Conservation (phyloP, 2,888 invertebrate species). For the Leucoma salicis region DNA sequence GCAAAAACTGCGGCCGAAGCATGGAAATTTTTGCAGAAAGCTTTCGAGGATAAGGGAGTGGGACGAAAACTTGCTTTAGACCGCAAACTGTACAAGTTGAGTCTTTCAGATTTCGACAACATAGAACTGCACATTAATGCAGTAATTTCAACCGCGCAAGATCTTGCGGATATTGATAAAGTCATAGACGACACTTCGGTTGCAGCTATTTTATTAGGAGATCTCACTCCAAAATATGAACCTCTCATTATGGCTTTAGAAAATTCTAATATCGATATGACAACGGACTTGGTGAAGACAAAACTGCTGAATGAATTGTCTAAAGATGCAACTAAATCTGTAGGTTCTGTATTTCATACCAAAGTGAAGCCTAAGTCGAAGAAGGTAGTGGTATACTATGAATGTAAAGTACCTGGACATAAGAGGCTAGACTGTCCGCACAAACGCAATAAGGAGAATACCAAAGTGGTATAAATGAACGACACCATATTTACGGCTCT, state of each 20-base stretch:
- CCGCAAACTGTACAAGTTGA: no score
- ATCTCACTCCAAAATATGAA: constrained; percentile 5
- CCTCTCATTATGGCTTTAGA: constrained; percentile 6
- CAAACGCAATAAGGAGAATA: background rate
- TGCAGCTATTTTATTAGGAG: no score
- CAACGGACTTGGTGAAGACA: constrained; percentile 4
- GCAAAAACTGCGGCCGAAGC: constrained; percentile 9
- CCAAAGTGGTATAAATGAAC: background rate
- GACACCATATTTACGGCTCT: background rate
- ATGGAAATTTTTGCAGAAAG: constrained; percentile 5
- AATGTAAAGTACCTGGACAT: background rate
- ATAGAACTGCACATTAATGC: background rate
- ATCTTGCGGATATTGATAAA: constrained; percentile 7
- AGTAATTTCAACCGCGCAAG: background rate
- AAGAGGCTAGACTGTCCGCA: background rate
- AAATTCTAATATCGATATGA: no score
- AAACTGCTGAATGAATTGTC: constrained; percentile 5
- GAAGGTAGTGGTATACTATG: background rate
- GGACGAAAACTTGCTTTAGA: constrained; percentile 6
- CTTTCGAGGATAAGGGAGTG: constrained; percentile 8
- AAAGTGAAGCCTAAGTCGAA: background rate
- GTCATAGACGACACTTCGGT: no score
- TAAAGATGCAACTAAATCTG: no score
- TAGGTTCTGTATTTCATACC: background rate
- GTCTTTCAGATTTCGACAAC: background rate